Conservation (phyloP, 1,140 invertebrate species). For the Trachelipus rathkii region DNA sequence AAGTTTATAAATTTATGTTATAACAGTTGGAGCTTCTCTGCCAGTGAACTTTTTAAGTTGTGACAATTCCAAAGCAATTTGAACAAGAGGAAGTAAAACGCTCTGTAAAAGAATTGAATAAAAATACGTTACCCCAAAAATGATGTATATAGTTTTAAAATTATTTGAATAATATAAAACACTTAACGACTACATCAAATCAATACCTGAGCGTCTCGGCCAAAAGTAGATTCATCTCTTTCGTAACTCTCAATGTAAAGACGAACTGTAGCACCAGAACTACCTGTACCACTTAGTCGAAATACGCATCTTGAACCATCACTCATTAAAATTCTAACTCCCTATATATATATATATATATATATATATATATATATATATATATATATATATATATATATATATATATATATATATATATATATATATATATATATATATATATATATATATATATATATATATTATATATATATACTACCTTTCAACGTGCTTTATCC, state of each 20-base stretch:
- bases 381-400: neutral
- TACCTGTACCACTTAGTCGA: conserved; percentile 94
- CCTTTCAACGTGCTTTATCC: too few relatives aligned
- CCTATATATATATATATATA: conserved; percentile 52
- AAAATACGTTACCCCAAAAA: neutral
- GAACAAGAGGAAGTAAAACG: conserved; percentile 80
- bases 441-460: conserved; percentile 13
- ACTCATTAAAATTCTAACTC: conserved; percentile 85
- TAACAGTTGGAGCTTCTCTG: conserved; percentile 86
- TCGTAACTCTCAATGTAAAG: conserved; percentile 90
- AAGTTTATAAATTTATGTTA: conserved; percentile 69
- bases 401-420: neutral
- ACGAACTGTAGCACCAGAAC: conserved; percentile 91
- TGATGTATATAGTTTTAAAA: neutral
- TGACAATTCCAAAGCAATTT: conserved; percentile 81
- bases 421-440: neutral
- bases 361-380: conserved; percentile 5
- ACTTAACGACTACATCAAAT: neutral
- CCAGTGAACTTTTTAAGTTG: conserved; percentile 80
- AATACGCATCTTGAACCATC: conserved; percentile 90
- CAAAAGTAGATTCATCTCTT: conserved; percentile 54
- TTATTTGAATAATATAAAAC: neutral
- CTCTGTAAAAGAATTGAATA: conserved; percentile 50
- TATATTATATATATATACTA: conserved; percentile 19
- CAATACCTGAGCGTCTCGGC: conserved; percentile 67